Base-by-base conservation (phyloP, 2,888 invertebrate species). In the Hyalella azteca region DNA sequence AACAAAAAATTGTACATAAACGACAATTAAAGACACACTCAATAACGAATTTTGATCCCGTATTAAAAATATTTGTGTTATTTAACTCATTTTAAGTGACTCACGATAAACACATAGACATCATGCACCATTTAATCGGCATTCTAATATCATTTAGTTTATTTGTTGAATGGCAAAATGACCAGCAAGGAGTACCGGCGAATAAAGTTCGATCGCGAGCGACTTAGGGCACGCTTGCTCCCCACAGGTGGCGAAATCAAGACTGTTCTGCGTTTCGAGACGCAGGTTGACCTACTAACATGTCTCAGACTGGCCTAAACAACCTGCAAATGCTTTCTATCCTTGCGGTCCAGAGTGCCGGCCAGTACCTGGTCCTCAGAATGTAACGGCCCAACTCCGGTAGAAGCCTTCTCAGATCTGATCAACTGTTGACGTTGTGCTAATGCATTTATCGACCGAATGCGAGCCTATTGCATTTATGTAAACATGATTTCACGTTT, bases 231-330 rank as follows among this genome's bases (percentile, higher is more conserved):
- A 54, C 54, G 26, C 26, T 22, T 26, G 26, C 54, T 29, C 54
- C 26, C 29, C 7, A 13, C 7, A 29, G 26, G 54, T 54, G 54
- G 26, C 54, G 29, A 54, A 11, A 54, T 22, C 54, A 26, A 54
- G 54, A 54, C 54, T 54, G 54, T 54, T 22, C 54, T 3, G 26
- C 29, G 3, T 2, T 54, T 7, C 22, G 13, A 29, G 54, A 3
- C 54, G 54, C 54, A 26, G 54, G 54, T 11, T 54, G 54, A 54
- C 54, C 54, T 54, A 54, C 54, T 26, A 54, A 54, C 13, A 29
- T 29, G 29, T 26, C 54, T 29, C 22, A 29, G 29, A 22, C 26
- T 29, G 29, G 54, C 22, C 54, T 22, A 29, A 29, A 54, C 54
- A 54, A 26, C 54, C 3, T 13, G 26, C 54, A 54, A 54, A 54